phyloP scores from a whole-genome alignment of 1,140 invertebrate genomes.

The Luehdorfia chinensis region DNA sequence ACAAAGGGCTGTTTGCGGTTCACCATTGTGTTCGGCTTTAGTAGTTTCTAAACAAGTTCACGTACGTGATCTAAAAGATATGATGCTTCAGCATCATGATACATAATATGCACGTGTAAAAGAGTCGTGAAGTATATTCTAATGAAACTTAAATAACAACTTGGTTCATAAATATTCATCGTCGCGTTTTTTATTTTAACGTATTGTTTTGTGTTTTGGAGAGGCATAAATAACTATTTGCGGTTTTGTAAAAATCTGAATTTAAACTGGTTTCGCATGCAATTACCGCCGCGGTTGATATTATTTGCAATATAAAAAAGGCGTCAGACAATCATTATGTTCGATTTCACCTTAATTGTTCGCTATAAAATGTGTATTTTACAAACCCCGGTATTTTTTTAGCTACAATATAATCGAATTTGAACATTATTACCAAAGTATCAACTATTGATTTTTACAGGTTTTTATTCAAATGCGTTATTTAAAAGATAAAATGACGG shows the following conservation, averaged over 20 bases:
- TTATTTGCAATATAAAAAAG: slow-evolving; percentile 7
- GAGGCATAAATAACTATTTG: background rate
- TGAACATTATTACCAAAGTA: too few relatives aligned
- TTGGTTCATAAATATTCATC: too few relatives aligned
- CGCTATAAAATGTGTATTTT: slow-evolving; percentile 6
- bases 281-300: slow-evolving; percentile 3
- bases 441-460: too few relatives aligned
- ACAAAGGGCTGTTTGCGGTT: slow-evolving; percentile 47
- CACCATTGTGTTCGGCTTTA: slow-evolving; percentile 46
- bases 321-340: background rate
- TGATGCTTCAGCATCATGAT: slow-evolving; percentile 24
- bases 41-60: slow-evolving; percentile 55
- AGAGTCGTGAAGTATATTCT: background rate
- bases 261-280: slow-evolving; percentile 5
- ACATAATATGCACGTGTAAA: slow-evolving; percentile 10
- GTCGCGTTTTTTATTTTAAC: too few relatives aligned
- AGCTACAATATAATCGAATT: too few relatives aligned
- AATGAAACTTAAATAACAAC: background rate
- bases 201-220: background rate
- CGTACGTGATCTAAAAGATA: slow-evolving; percentile 33
- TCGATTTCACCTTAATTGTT: slow-evolving; percentile 2
- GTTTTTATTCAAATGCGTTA: too few relatives aligned
- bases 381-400: too few relatives aligned
- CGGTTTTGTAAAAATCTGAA: background rate
- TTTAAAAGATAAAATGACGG: too few relatives aligned